Conservation (phyloP, 2,113 vertebrate genomes). For the Tetrax tetrax region DNA sequence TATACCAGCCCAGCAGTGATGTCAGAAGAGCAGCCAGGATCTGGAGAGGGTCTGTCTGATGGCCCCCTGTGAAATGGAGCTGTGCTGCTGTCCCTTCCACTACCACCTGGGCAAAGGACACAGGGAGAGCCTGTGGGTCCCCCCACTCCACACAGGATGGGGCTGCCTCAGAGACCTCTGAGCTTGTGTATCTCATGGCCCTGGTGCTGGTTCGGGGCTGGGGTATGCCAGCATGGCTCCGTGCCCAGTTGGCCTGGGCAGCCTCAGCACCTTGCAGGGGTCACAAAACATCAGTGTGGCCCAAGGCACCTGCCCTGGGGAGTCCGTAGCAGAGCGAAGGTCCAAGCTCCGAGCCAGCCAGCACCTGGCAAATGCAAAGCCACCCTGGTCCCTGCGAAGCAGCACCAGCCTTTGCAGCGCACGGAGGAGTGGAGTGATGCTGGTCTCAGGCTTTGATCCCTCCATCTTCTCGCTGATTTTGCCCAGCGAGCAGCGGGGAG, state of each 20-base stretch:
- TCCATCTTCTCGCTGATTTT: background rate
- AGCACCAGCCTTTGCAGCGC: rapidly evolving
- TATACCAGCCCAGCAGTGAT: background rate
- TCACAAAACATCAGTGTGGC: rapidly evolving
- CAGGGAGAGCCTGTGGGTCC: background rate
- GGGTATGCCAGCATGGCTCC: rapidly evolving
- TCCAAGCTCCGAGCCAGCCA: background rate
- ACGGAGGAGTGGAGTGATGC: rapidly evolving
- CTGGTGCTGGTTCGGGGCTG: rapidly evolving
- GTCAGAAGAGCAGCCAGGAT: background rate
- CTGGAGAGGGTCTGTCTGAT: background rate
- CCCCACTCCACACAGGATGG: background rate
- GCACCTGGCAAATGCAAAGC: rapidly evolving
- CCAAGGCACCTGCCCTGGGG: too few species aligned
- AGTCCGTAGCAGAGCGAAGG: background rate
- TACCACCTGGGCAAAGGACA: background rate
- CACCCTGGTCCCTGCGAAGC: background rate
- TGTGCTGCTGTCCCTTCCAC: background rate
- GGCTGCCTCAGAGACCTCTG: background rate
- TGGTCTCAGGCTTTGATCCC: background rate
- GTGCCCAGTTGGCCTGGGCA: background rate
- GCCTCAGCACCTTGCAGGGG: background rate
- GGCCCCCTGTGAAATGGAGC: background rate
- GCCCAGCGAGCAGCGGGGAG: rapidly evolving
- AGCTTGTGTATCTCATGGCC: background rate